Evolutionary conservation across 2,797 vertebrate genomes (phyloP), one percentile per base, ranked within the genome.

Genomic region (Anas capensis): DNA sequence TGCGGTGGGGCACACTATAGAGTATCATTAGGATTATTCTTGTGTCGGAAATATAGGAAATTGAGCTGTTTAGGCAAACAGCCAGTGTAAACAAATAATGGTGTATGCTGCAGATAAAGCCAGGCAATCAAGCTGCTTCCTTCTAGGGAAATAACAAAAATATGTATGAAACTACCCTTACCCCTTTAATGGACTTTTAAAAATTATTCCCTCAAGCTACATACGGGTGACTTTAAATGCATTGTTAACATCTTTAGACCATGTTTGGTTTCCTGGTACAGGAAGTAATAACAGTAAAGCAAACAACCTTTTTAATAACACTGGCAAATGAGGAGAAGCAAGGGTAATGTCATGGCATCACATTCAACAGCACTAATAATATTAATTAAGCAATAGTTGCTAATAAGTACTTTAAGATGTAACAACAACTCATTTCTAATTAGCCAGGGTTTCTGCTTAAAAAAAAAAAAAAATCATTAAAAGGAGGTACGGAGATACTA

Each of bases 251-350:
- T 95, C 70, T 77, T 95, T 36, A 88, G 78, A 90, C 48, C 14
- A 33, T 87, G 75, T 68, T 92, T 85, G n/a, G 64, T 71, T 95
- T 95, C 95, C 86, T 93, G 84, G 31, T 64, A 85, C 68, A 91
- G 96, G 90, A 97, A 95, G 78, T 87, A 97, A 95, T 96, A 97
- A 95, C 49, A 24, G 3, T 88, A 93, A 94, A 93, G 78, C 38
- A 89, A 93, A 95, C 68, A 88, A 90, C 84, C 2, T 5, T 23
- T 24, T 97, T 93, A 92, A 96, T 96, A 94, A 95, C 90, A 85
- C 34, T 48, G 80, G 34, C 26, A 51, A 5, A 0, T 46, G 48
- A 80, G 72, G 90, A 80, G 7, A 87, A 15, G 48, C 46, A 69
- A 71, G 16, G 42, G 3, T 83, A 79, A 76, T 2, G 11, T 77